Evolutionary conservation across 2,888 invertebrate genomes (phyloP), one percentile per base, ranked within the genome.

Genomic region (Parnassius smintheus): DNA sequence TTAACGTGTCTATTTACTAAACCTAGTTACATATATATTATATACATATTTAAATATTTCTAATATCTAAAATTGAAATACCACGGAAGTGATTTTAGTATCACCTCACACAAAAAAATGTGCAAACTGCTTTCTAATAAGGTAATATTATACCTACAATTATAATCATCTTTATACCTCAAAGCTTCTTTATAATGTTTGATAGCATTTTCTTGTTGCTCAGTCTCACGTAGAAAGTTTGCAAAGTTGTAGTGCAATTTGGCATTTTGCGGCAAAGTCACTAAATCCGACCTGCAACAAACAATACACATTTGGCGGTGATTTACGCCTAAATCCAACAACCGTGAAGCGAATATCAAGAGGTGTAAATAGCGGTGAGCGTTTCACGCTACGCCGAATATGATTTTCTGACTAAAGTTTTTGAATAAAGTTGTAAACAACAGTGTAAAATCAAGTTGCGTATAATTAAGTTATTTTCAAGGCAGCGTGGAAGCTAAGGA

Each of bases 201-300:
- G 79, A 95, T 94, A 63, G 97, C 97, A 71, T 92, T 89, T 75
- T 95, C 95, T 69, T 94, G 93, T 76, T 95, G 93, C 59, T 95
- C 95, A 25, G 94, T 93, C 85, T 97, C 97, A 72, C 96, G 93
- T 67, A 96, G 94, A 83, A 95, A 95, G 93, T 97, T 97, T 63
- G 95, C 97, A 78, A 95, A 96, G 93, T 97, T 97, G 93, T 97
- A 97, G 92, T 97, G 97, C 94, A 96, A 95, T 93, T 97, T 97
- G 72, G 97, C 97, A 87, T 97, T 98, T 85, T 96, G 95, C 57
- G 97, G 97, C 74, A 96, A 88, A 71, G 94, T 95, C 83, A 94
- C 93, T 78, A 97, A 91, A 71, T 97, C 97, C 75, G 97, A 95
- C 80, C 97, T 97, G 92, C 85, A 93, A 91, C 80, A 81, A 83